Percentiles rank a stretch among this genome's conserved stretches.
phyloP scores from a whole-genome alignment of 1,140 invertebrate species.

The Campodea augens region DNA sequence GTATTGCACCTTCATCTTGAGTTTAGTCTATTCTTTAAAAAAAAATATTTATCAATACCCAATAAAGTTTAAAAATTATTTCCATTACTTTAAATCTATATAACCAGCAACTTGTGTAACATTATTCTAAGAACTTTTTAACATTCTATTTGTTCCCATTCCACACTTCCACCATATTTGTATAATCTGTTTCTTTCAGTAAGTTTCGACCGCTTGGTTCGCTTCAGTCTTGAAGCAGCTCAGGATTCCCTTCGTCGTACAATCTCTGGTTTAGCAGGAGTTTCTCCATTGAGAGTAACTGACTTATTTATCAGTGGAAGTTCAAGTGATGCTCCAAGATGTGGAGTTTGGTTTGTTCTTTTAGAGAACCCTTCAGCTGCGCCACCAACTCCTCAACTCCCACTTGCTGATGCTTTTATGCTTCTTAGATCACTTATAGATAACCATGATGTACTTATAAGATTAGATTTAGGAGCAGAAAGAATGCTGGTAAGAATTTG shows the following conservation, averaged over 20 bases:
- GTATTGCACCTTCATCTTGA: too few relatives aligned
- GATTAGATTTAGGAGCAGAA: slow-evolving; percentile 15
- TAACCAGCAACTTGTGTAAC: too few relatives aligned
- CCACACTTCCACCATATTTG: neutral
- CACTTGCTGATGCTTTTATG: slow-evolving; percentile 19
- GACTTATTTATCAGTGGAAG: slow-evolving; percentile 19
- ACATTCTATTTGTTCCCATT: too few relatives aligned
- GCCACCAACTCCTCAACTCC: slow-evolving; percentile 6
- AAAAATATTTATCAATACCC: too few relatives aligned
- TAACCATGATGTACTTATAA: slow-evolving; percentile 19
- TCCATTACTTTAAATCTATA: too few relatives aligned
- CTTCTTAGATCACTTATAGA: slow-evolving; percentile 19
- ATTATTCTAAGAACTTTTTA: too few relatives aligned
- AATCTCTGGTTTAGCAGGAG: slow-evolving; percentile 21
- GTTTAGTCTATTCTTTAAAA: too few relatives aligned
- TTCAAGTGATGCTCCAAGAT: neutral
- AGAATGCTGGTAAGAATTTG: slow-evolving; percentile 3
- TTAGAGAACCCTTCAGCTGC: slow-evolving; percentile 13
- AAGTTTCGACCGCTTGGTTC: slow-evolving; percentile 14
- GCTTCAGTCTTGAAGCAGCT: slow-evolving; percentile 15
- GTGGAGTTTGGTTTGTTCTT: slow-evolving; percentile 16
- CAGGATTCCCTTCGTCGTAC: slow-evolving; percentile 21
- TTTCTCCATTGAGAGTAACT: slow-evolving; percentile 22
- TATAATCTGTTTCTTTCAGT: neutral
- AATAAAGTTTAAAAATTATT: too few relatives aligned